Conservation (phyloP, 2,888 invertebrate species). For the Hirtodrosophila cameraria region DNA sequence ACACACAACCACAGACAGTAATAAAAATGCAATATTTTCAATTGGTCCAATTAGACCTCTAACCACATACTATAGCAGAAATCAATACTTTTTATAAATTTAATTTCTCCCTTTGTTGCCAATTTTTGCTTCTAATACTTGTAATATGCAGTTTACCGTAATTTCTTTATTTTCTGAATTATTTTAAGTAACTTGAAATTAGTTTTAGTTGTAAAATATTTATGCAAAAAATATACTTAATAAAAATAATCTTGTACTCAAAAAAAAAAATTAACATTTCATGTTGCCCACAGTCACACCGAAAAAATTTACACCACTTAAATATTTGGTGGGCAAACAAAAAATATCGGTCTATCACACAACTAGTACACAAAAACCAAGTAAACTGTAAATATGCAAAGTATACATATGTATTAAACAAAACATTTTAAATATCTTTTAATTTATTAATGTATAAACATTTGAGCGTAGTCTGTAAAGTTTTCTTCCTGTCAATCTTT, state of each 20-base stretch:
- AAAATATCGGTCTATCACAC: background rate
- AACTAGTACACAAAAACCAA: too few relatives aligned
- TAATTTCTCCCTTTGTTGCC: conserved; percentile 4
- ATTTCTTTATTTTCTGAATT: conserved; percentile 34
- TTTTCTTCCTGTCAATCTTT: too few relatives aligned
- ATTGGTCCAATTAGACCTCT: conserved; percentile 58
- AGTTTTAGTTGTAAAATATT: conserved; percentile 76
- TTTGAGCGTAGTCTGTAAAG: too few relatives aligned
- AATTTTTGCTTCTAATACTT: conserved; percentile 37
- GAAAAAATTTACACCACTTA: conserved; percentile 3
- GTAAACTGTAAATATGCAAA: too few relatives aligned
- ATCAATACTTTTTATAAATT: conserved; percentile 1
- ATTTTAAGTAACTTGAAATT: conserved; percentile 66
- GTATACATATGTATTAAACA: too few relatives aligned
- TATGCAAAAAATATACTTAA: conserved; percentile 74
- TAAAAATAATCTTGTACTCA: conserved; percentile 54
- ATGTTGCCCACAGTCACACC: conserved; percentile 17
- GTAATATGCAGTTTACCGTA: conserved; percentile 50
- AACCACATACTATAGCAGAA: conserved; percentile 14
- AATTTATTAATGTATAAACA: too few relatives aligned
- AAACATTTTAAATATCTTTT: too few relatives aligned
- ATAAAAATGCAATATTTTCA: conserved; percentile 54
- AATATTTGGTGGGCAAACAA: background rate
- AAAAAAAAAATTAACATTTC: conserved; percentile 15
- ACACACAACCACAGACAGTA: conserved; percentile 41